phyloP scores from a whole-genome alignment of 1,140 invertebrate species.

The Antheraea pernyi region DNA sequence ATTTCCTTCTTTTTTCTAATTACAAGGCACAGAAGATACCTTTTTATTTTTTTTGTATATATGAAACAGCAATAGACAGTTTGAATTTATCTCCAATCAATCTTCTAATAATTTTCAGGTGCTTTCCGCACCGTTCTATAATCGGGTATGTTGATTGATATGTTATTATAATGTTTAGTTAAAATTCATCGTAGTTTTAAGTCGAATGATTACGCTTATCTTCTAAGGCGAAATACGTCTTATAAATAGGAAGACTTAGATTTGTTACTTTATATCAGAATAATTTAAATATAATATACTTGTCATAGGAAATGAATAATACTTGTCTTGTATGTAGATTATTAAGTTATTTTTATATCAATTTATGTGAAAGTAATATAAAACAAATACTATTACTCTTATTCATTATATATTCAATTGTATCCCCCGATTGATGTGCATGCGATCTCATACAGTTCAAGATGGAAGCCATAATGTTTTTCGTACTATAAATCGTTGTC shows the following conservation, averaged over 20 bases:
- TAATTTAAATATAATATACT: constrained; percentile 46
- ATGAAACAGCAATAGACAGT: too few species aligned
- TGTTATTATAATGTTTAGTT: constrained; percentile 5
- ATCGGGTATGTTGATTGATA: background rate
- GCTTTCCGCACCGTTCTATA: background rate
- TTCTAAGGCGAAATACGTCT: constrained; percentile 52
- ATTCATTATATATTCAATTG: constrained; percentile 34
- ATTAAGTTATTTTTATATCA: constrained; percentile 65
- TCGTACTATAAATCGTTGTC: constrained; percentile 4
- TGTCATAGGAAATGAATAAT: constrained; percentile 5
- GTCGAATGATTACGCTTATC: constrained; percentile 72
- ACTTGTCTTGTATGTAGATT: constrained; percentile 32
- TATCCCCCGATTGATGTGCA: constrained; percentile 32
- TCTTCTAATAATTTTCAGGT: too few species aligned
- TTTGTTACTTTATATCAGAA: constrained; percentile 60
- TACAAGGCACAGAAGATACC: too few species aligned
- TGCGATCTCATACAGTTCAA: constrained; percentile 35
- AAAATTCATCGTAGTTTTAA: constrained; percentile 52
- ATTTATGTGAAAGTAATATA: constrained; percentile 60
- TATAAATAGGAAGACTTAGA: constrained; percentile 68
- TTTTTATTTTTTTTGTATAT: too few species aligned
- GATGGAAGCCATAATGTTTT: constrained; percentile 14
- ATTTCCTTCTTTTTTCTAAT: too few species aligned
- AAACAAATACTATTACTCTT: constrained; percentile 8
- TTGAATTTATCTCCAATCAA: too few species aligned